phyloP scores from a whole-genome alignment of 2,797 vertebrate species.

The Mormyrus proboscirostris region DNA sequence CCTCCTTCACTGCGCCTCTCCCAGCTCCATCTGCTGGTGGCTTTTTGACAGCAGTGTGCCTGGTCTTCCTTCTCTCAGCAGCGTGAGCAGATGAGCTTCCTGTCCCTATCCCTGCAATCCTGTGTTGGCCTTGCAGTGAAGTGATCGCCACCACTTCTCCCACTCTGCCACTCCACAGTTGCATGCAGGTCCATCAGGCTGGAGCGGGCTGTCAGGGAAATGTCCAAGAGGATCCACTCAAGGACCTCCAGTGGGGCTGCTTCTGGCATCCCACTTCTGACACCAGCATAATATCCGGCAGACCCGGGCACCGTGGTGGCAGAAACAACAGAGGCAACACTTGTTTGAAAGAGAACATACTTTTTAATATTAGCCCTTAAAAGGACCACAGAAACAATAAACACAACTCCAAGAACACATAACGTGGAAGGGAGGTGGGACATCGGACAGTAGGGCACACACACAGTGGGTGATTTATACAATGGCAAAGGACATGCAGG shows the following conservation, averaged over 20 bases:
- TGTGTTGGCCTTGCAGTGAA: background rate
- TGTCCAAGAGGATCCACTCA: background rate
- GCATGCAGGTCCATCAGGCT: background rate
- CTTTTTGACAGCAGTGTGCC: background rate
- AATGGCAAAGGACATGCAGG: background rate
- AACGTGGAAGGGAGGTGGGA: background rate
- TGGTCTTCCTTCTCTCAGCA: background rate
- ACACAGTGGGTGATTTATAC: background rate
- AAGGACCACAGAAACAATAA: background rate
- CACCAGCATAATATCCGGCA: background rate
- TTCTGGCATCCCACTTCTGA: background rate
- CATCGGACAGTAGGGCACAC: background rate
- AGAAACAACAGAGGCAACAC: background rate
- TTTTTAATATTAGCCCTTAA: background rate
- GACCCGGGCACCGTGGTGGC: background rate
- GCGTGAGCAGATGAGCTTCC: background rate
- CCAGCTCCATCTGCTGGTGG: background rate
- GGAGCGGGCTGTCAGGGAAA: background rate
- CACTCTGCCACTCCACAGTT: background rate
- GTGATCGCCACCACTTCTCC: background rate
- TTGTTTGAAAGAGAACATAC: background rate
- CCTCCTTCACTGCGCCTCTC: background rate
- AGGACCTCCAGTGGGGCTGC: background rate
- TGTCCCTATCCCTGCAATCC: background rate
- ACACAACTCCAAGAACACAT: background rate